Conservation (phyloP, 2,888 invertebrate species). For the Ochlodes sylvanus region DNA sequence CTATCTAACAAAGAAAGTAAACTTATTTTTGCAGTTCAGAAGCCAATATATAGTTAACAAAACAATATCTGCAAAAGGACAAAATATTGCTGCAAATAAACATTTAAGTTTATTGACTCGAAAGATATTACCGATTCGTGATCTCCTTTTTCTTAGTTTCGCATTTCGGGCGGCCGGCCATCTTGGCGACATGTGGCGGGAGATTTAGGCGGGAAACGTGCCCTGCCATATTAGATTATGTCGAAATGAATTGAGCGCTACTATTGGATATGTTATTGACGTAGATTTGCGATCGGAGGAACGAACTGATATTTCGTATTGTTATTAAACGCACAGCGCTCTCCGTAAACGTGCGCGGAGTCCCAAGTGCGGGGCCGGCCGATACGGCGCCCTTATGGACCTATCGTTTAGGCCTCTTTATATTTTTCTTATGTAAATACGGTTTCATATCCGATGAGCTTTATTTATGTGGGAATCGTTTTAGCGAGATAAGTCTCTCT, state of each 20-base stretch:
- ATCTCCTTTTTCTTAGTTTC: conserved; percentile 83
- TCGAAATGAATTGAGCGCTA: conserved; percentile 83
- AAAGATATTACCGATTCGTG: conserved; percentile 85
- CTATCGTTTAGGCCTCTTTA: conserved; percentile 84
- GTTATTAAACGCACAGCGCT: conserved; percentile 81
- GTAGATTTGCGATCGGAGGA: conserved; percentile 85
- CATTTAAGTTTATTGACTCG: conserved; percentile 85
- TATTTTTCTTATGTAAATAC: conserved; percentile 85
- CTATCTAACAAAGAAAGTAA: not conserved
- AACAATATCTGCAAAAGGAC: conserved; percentile 83
- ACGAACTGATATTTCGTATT: conserved; percentile 85
- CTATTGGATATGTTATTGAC: conserved; percentile 86
- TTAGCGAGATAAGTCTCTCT: conserved; percentile 81
- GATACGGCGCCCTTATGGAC: conserved; percentile 78
- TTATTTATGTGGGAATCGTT: conserved; percentile 86
- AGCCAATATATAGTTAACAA: conserved; percentile 67
- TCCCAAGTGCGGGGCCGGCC: conserved; percentile 62
- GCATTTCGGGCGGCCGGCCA: conserved; percentile 80
- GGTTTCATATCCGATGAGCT: conserved; percentile 84
- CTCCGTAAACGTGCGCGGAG: conserved; percentile 73
- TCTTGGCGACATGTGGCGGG: conserved; percentile 85
- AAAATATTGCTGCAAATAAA: conserved; percentile 85
- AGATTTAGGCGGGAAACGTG: conserved; percentile 85
- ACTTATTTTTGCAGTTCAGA: conserved; percentile 8
- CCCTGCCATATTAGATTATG: conserved; percentile 83